phyloP scores from a whole-genome alignment of 2,797 vertebrate genomes.

The Aplochiton taeniatus region DNA sequence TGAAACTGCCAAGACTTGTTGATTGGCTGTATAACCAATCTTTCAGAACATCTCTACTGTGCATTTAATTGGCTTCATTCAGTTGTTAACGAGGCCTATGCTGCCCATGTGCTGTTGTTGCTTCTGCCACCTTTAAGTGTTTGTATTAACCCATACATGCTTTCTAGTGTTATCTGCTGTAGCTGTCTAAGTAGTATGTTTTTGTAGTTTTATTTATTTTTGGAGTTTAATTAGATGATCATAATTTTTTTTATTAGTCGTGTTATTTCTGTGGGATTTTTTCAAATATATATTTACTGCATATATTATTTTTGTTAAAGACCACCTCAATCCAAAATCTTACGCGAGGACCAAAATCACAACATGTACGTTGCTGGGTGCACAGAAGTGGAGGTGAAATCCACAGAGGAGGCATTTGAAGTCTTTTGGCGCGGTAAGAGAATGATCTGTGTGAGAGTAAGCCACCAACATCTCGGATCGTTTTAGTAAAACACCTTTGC shows the following conservation, averaged over 20 bases:
- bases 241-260: not conserved
- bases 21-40: no score
- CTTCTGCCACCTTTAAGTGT: no score
- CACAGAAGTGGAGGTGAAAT: slow-evolving; percentile 95
- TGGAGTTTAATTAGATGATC: no score
- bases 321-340: slow-evolving; percentile 89
- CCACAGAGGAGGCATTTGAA: slow-evolving; percentile 95
- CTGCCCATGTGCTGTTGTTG: no score
- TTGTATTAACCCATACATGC: no score
- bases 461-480: not conserved
- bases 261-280: not conserved
- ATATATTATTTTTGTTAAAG: slow-evolving; percentile 62
- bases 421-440: slow-evolving; percentile 93
- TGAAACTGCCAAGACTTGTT: no score
- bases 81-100: no score
- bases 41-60: no score
- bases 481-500: not conserved
- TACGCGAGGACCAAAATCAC: slow-evolving; percentile 95
- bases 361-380: slow-evolving; percentile 97
- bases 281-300: slow-evolving; percentile 4
- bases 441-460: not conserved
- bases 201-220: no score
- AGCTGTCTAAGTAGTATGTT: no score
- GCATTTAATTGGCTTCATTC: no score
- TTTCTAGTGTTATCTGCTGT: no score